Base-by-base conservation (phyloP, 1,140 invertebrate genomes). In the Teleogryllus occipitalis region DNA sequence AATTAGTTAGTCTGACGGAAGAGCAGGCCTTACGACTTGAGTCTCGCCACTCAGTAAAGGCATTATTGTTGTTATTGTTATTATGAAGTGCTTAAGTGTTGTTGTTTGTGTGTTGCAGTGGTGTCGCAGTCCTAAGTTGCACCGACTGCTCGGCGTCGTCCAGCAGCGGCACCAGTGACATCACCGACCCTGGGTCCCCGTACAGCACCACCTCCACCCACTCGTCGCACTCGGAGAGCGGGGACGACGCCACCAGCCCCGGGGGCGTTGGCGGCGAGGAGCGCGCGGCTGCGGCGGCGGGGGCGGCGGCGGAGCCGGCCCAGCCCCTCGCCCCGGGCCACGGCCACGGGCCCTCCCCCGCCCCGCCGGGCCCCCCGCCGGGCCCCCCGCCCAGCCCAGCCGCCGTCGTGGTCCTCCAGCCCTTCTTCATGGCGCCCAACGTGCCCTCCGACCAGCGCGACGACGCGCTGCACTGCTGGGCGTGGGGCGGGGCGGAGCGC, bases 141-240 rank as follows among this genome's bases (percentile, higher is more conserved):
- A 79, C 73, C 7, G 78, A 79, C 47, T 82, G 81, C 74, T 84
- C 83, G 74, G 82, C 84, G 18, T 82, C 81, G 72, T 82, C 82
- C 18, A 77, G 82, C 73, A 92, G 91, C 82, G 90, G 90, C 48
- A 92, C 90, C 77, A 93, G 91, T 84, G 92, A 93, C 86, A 92
- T 92, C 82, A 92, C 94, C 80, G 94, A 95, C 85, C 93, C 93
- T 48, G 92, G 92, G 48, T 95, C 93, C 72, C 93, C 94, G 81
- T 93, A 90, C 85, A 93, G 92, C 85, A 92, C 90, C 47, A 86
- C 87, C 74, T 80, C 81, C 47, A 74, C 77, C 15, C 54, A 46
- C 65, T 80, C 80, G 48, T 81, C 81, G 48, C 78, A 47, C 14
- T 81, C 78, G 54, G 76, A 81, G n/a, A 75, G 80, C 81, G 86